Base-by-base conservation (phyloP, 1,140 invertebrate genomes). In the Uloborus diversus region DNA sequence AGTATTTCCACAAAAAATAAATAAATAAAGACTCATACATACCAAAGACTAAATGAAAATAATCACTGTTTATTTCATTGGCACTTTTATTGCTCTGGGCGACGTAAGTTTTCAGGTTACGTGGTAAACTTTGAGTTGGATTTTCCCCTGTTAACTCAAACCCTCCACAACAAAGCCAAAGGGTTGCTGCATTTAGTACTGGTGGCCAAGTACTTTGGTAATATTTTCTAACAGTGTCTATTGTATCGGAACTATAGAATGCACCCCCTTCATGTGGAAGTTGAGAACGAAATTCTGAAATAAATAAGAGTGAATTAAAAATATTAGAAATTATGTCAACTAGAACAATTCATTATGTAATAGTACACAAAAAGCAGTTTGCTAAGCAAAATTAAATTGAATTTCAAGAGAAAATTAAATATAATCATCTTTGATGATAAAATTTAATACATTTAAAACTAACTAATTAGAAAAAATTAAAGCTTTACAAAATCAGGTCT, bases 161-260 rank as follows among this genome's bases (percentile, higher is more conserved):
- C 20, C 90, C 91, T 79, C 90, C 90, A 89, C 80, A 88, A 51
- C 88, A 88, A 11, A 97, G 87, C 94, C 95, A 97, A 2, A 99
- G 89, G 0, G 96, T 92, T 4, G 94, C 92, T 17, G 97, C 98
- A 85, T 98, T 93, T 23, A 99, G 89, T 82, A 99, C 93, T 3
- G 96, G 93, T 1, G 97, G 94, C 97, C 98, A 99, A 4, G 94
- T 93, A 82, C 92, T 91, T 49, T 91, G 90, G 87, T 99, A 99
- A 87, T 98, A 96, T 27, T 91, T 91, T 78, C 95, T 90, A 5
- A 96, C 95, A 20, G 92, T 93, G 83, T 99, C 96, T 84, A 97
- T 95, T 0, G 96, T 97, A 85, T 99, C 97, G 49, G 94, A 93
- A 2, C 95, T 97, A 86, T 98, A 99, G 87, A 99, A 99, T 3